Base-by-base conservation (phyloP, 2,113 vertebrate genomes). In the Conger conger region DNA sequence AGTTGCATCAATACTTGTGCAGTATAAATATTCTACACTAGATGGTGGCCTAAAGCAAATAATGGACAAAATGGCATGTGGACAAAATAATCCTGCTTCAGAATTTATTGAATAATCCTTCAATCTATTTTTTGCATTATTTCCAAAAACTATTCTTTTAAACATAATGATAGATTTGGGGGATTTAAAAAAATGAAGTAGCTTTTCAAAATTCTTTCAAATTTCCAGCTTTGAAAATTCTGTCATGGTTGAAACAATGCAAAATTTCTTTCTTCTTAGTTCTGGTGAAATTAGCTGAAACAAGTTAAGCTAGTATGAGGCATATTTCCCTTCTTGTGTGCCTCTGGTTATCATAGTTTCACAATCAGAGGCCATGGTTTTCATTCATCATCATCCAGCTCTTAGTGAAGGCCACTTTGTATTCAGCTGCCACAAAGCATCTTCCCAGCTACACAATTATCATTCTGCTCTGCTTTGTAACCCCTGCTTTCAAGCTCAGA, bases 391-490 rank as follows among this genome's bases (percentile, higher is more conserved):
- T 38, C 63, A 76, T 80, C 73, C 42, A 86, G 54, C 82, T 81
- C 37, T 35, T 23, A 33, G 78, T 57, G 27, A 83, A 37, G 35
- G 35, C 35, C 35, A 80, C 38, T 89, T 84, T 81, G 86, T 85
- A 79, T 86, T 89, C 88, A 86, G 83, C 86, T 82, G 87, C 86
- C 87, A 88, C 54, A 60, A 76, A 82, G 38, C 85, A 83, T 87
- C 85, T 80, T 86, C 86, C 83, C 86, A 42, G 42, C 80, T 63
- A 79, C 86, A 83, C 81, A 83, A 86, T 89, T 89, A 85, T 86
- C 85, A 88, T 80, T 40, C 79, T 45, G 42, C 37, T 80, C 37
- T 80, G 79, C 79, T 45, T 37, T 79, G 38, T 79, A 79, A 79
- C 77, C 77, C 38, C 77, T 33, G 20, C 38, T 79, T 79, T 38